Percentiles rank a stretch among this genome's conserved stretches.
phyloP scores from a whole-genome alignment of 2,797 vertebrate species.

The Numenius phaeopus region DNA sequence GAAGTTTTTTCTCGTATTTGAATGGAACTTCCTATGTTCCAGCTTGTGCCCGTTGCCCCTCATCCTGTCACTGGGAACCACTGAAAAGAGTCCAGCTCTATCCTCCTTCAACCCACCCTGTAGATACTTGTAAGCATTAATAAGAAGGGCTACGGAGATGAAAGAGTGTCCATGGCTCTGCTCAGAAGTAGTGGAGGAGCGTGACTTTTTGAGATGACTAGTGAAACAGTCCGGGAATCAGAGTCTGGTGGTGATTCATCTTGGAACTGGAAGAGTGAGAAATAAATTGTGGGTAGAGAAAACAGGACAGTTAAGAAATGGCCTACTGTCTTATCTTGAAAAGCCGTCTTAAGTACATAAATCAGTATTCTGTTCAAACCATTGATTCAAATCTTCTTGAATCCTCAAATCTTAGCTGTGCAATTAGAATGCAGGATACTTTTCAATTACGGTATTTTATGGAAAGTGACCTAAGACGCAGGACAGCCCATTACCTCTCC shows the following conservation, averaged over 20 bases:
- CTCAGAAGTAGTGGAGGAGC: not conserved
- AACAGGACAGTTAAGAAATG: not conserved
- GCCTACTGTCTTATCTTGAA: not conserved
- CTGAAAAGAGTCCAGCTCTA: too few relatives aligned
- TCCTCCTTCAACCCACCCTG: too few relatives aligned
- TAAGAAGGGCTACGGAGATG: not conserved
- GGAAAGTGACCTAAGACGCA: not conserved
- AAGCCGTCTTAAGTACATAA: not conserved
- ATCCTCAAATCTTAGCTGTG: not conserved
- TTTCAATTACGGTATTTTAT: not conserved
- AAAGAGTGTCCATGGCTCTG: not conserved
- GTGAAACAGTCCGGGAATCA: not conserved
- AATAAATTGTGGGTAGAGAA: not conserved
- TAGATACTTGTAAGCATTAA: too few relatives aligned
- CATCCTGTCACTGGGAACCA: too few relatives aligned
- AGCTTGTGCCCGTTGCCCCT: too few relatives aligned
- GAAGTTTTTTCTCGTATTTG: too few relatives aligned
- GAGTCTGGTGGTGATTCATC: not conserved
- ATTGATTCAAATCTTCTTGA: not conserved
- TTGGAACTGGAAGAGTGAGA: not conserved
- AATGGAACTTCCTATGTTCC: too few relatives aligned
- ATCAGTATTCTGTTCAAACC: not conserved
- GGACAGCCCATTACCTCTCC: not conserved
- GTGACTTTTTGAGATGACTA: not conserved
- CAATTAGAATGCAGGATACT: not conserved